These are phyloP conservation scores for Lontra canadensis DNA, from an alignment of 2,113 vertebrate species.

Conservation along the genomic window DNA sequence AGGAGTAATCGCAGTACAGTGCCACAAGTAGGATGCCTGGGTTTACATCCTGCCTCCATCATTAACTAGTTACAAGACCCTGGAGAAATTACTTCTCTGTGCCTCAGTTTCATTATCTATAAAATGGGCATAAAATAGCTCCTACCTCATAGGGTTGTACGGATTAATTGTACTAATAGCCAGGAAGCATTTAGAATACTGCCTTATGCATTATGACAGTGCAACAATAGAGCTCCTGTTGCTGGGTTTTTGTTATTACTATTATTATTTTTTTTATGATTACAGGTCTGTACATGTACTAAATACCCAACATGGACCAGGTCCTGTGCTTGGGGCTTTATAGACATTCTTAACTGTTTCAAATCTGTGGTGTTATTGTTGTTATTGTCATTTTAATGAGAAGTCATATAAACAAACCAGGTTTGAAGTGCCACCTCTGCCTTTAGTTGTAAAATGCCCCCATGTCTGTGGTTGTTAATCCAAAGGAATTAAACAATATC, in stretches of 20 bases:
- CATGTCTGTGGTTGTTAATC: neutral
- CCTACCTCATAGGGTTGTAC: neutral
- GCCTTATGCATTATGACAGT: neutral
- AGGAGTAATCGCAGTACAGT: neutral
- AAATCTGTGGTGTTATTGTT: neutral
- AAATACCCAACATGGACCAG: neutral
- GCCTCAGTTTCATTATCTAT: neutral
- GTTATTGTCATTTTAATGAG: neutral
- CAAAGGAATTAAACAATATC: neutral
- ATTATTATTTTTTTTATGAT: too few relatives aligned
- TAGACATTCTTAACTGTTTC: neutral
- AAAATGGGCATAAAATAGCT: neutral
- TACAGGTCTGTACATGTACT: fast-evolving
- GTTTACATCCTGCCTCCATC: neutral
- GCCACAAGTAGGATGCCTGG: neutral
- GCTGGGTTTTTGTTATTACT: neutral
- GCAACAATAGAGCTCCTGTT: neutral
- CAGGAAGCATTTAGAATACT: neutral
- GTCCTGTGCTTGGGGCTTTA: neutral
- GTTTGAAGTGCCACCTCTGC: neutral
- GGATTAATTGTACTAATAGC: neutral
- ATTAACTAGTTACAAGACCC: neutral
- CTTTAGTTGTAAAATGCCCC: neutral
- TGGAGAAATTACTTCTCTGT: neutral
- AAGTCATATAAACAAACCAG: neutral